Evolutionary conservation across 2,113 vertebrate species (phyloP).

Genomic region (Microcebus murinus): DNA sequence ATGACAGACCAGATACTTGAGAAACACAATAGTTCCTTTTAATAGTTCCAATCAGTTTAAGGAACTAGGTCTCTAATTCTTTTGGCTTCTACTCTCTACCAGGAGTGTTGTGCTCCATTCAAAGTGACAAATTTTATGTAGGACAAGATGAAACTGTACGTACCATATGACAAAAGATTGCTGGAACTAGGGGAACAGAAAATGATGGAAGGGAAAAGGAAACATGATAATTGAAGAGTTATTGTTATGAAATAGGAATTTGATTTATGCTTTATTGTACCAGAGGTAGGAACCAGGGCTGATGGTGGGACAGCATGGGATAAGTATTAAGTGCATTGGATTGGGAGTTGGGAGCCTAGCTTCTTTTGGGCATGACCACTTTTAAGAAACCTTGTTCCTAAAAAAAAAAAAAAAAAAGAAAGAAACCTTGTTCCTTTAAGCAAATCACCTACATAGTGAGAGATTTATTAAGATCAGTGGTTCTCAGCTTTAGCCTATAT

Average conservation of each 20-base stretch:
- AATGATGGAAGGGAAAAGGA: not conserved
- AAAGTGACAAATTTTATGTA: not conserved
- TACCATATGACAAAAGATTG: not conserved
- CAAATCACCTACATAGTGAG: not conserved
- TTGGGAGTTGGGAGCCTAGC: not conserved
- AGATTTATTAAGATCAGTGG: not conserved
- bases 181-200: not conserved
- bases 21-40: not conserved
- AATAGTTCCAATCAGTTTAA: not conserved
- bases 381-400: constrained; percentile 3
- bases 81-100: not conserved
- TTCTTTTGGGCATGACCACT: not conserved
- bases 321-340: not conserved
- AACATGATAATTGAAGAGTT: not conserved
- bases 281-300: not conserved
- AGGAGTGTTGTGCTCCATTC: constrained; percentile 24
- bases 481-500: not conserved
- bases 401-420: too few relatives aligned
- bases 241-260: not conserved
- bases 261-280: constrained; percentile 10
- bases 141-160: not conserved
- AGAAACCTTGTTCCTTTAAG: constrained; percentile 21
- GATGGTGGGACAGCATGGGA: not conserved
- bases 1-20: not conserved
- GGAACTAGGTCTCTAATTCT: constrained; percentile 1